A percentile compares a stretch with the other conserved stretches of the same genome.
Conservation (phyloP, 2,113 vertebrate genomes). For the Amia ocellicauda region DNA sequence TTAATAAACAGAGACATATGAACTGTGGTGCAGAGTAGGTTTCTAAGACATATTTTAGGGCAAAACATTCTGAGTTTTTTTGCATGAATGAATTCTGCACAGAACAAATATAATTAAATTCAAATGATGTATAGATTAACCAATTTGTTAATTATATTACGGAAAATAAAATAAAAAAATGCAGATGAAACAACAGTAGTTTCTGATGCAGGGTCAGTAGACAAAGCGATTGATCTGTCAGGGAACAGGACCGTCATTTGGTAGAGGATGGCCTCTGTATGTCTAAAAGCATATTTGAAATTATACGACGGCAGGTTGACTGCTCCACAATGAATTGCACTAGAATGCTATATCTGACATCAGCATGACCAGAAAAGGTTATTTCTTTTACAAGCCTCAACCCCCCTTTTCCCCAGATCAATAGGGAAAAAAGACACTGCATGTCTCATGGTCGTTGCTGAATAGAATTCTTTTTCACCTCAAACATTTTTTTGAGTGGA, state of each 20-base stretch:
- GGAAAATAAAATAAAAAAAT: not conserved
- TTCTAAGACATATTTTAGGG: too few species aligned
- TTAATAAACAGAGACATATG: too few species aligned
- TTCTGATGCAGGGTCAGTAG: constrained; percentile 47
- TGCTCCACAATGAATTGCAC: constrained; percentile 44
- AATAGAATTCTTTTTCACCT: constrained; percentile 28
- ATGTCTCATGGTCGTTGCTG: constrained; percentile 29
- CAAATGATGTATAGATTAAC: not conserved
- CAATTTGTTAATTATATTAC: not conserved
- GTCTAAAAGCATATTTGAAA: constrained; percentile 41
- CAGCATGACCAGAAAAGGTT: constrained; percentile 44
- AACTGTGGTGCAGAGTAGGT: too few species aligned
- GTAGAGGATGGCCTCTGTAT: constrained; percentile 44
- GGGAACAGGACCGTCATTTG: constrained; percentile 51
- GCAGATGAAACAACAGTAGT: constrained; percentile 37
- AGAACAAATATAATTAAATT: too few species aligned
- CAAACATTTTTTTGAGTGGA: constrained; percentile 31
- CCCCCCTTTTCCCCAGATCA: constrained; percentile 26
- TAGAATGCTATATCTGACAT: constrained; percentile 42
- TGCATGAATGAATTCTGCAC: too few species aligned
- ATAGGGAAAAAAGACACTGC: constrained; percentile 28
- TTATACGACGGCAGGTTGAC: constrained; percentile 45
- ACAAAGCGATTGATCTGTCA: constrained; percentile 59
- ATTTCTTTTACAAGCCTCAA: constrained; percentile 39
- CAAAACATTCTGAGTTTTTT: too few species aligned